These are phyloP conservation scores for Xestia c-nigrum DNA, from an alignment of 2,888 invertebrate species.

Conservation along the genomic window DNA sequence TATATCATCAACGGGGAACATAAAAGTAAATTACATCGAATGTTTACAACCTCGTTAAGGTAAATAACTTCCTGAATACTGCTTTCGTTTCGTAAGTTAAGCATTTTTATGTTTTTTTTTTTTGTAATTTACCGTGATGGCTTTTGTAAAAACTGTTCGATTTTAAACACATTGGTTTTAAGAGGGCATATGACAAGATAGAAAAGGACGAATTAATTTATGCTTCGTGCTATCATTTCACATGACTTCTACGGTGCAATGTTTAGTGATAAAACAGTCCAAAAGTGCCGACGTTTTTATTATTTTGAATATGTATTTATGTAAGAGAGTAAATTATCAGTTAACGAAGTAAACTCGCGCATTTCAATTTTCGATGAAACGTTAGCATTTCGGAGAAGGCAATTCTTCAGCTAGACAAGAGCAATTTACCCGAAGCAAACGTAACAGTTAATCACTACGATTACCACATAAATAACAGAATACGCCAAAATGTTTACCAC, in stretches of 20 bases:
- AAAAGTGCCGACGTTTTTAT: neutral
- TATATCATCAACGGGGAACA: slow-evolving; percentile 10
- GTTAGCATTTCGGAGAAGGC: slow-evolving; percentile 16
- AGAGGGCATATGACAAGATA: neutral
- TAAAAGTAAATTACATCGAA: slow-evolving; percentile 2
- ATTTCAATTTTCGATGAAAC: neutral
- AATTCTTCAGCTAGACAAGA: slow-evolving; percentile 71
- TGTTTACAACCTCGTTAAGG: slow-evolving; percentile 9
- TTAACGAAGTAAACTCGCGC: neutral
- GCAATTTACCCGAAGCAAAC: slow-evolving; percentile 80
- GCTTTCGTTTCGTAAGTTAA: slow-evolving; percentile 16
- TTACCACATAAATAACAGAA: slow-evolving; percentile 85
- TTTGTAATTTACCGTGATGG: neutral
- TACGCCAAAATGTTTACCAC: slow-evolving; percentile 84
- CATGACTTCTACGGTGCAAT: neutral
- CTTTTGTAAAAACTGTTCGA: neutral
- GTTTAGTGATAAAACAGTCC: neutral
- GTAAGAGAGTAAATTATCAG: neutral
- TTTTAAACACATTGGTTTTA: slow-evolving; percentile 1
- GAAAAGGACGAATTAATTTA: neutral
- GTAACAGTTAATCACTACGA: slow-evolving; percentile 84
- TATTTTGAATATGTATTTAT: slow-evolving; percentile 8
- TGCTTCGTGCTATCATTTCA: neutral
- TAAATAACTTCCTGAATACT: slow-evolving; percentile 21
- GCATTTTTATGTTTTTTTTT: neutral